These are phyloP conservation scores for Willisornis vidua DNA, from an alignment of 2,113 vertebrate species.

Conservation along the genomic window DNA sequence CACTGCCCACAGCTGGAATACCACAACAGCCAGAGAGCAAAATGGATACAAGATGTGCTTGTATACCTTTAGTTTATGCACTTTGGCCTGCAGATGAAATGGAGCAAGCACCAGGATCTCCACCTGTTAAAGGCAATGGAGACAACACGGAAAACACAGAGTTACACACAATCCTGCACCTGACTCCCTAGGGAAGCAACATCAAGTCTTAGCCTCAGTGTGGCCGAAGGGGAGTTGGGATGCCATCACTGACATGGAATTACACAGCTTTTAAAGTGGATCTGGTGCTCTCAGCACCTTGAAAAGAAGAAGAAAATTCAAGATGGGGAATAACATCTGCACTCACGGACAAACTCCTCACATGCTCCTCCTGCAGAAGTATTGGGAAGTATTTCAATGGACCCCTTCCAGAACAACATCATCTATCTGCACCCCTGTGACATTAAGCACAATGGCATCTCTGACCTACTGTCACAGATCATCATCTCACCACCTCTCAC, in stretches of 20 bases:
- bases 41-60: not conserved
- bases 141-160: not conserved
- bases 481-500: not conserved
- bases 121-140: not conserved
- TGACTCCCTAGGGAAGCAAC: not conserved
- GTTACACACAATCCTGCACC: not conserved
- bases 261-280: not conserved
- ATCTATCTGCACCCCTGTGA: not conserved
- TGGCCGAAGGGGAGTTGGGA: not conserved
- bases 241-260: not conserved
- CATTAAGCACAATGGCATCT: not conserved
- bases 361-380: not conserved
- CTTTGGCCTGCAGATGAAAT: not conserved
- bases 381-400: not conserved
- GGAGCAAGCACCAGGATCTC: not conserved
- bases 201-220: not conserved
- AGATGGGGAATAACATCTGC: not conserved
- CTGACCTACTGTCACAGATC: not conserved
- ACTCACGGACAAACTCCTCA: not conserved
- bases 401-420: not conserved
- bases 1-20: not conserved
- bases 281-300: not conserved
- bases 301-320: not conserved
- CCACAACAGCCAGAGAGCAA: not conserved
- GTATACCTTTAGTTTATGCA: not conserved